phyloP scores from a whole-genome alignment of 2,888 invertebrate species.

The Acanthosepion esculentum region DNA sequence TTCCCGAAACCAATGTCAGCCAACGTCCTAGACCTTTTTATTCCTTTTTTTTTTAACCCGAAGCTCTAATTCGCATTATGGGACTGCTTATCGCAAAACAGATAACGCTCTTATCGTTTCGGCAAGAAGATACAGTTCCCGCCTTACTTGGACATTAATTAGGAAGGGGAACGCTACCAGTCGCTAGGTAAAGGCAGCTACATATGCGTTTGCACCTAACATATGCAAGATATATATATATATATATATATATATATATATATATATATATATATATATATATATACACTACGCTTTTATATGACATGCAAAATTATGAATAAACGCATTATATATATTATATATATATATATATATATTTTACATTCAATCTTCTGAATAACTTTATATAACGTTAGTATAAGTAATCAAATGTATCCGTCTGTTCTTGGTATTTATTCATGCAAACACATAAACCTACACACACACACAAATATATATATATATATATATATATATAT shows the following conservation, averaged over 20 bases:
- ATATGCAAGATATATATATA: background rate
- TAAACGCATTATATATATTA: background rate
- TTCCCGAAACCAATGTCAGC: background rate
- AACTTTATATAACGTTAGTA: no score
- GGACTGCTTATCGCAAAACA: background rate
- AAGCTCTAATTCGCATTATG: constrained; percentile 14
- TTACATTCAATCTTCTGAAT: no score
- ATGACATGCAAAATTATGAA: no score
- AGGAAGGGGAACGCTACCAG: background rate
- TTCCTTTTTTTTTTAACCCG: background rate
- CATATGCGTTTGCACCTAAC: background rate
- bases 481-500: constrained; percentile 35
- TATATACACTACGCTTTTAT: background rate
- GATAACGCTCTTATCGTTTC: constrained; percentile 21
- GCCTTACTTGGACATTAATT: background rate
- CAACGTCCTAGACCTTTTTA: background rate
- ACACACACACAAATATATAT: background rate
- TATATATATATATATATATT: no score
- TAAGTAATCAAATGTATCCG: no score
- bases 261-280: background rate
- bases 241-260: background rate
- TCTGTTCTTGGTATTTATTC: no score
- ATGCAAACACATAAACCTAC: background rate
- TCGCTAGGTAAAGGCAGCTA: background rate
- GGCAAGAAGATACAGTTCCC: constrained; percentile 36